Evolutionary conservation across 2,113 vertebrate species (phyloP), one percentile per base, ranked within the genome.

Genomic region (Solea solea): DNA sequence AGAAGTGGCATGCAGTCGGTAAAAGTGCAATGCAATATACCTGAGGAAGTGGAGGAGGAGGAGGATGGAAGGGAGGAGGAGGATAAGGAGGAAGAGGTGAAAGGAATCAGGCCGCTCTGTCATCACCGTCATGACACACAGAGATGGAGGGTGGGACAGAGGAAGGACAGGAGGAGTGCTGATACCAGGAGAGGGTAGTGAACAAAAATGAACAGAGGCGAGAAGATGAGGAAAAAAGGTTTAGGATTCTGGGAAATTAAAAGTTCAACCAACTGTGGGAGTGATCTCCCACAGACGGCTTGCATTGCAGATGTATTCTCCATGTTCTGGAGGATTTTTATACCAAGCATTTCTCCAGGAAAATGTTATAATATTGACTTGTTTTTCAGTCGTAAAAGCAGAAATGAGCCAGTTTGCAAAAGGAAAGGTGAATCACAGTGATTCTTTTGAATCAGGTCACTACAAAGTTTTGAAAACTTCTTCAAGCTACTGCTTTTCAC

Each of bases 11-110:
- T 48, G 45, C 45, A 48, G 2, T 72, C 39, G 0, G 55, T 46
- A 69, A 52, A 64, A 12, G 79, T 80, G 84, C 49, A 11, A 83
- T 93, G 92, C 69, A 73, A 56, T 87, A 83, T 93, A 93, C 91
- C 91, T 93, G 90, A 65, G 64, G 83, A 76, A 41, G 85, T 64
- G 69, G 66, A 85, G 85, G 81, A 71, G 74, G 65, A 57, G 66
- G 66, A 67, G 76, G 82, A 82, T 67, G 71, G 69, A 64, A 90
- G 61, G 63, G 81, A 75, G 75, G 74, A 71, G 82, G 80, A 73
- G 76, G 64, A 58, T 64, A 66, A 65, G 79, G 82, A 74, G 68
- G 61, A 81, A 39, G 73, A 84, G 64, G 74, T 78, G 66, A 84
- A 64, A 81, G 75, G 63, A 76, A 76, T 81, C 85, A 70, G 76